Conservation (phyloP, 2,113 vertebrate species). For the Thinocorus orbignyianus region DNA sequence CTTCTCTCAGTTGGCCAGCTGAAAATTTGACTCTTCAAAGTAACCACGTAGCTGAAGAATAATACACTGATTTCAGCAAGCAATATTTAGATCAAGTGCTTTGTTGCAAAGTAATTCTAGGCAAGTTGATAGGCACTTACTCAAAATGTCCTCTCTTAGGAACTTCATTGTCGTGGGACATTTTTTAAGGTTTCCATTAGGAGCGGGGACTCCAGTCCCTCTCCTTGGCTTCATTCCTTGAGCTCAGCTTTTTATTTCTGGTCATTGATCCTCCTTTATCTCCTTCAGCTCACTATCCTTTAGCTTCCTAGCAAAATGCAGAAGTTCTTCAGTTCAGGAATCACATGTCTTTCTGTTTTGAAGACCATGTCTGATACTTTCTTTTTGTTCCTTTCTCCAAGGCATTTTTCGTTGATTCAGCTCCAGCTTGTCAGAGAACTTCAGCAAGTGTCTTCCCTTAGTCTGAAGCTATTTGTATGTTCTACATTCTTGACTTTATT, state of each 20-base stretch:
- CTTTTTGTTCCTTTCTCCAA: neutral
- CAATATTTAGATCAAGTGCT: neutral
- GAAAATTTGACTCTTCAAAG: neutral
- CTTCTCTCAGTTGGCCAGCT: neutral
- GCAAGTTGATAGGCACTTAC: neutral
- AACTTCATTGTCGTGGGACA: neutral
- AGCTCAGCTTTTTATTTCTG: neutral
- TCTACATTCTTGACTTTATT: neutral
- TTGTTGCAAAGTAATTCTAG: neutral
- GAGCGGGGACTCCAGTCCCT: neutral
- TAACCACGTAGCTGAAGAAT: neutral
- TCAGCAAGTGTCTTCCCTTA: neutral
- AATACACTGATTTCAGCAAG: neutral
- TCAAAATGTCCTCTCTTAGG: neutral
- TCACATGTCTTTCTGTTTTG: neutral
- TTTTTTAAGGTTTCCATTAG: neutral
- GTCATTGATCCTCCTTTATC: neutral
- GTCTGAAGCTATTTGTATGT: neutral
- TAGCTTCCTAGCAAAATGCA: neutral
- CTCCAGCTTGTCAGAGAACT: neutral
- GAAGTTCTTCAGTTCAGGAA: neutral
- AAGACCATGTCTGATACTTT: neutral
- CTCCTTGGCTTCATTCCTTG: neutral
- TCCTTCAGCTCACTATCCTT: neutral
- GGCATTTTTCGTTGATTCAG: neutral